Evolutionary conservation across 2,888 invertebrate genomes (phyloP), one percentile per base, ranked within the genome.

Genomic region (Polymixis flavicincta): DNA sequence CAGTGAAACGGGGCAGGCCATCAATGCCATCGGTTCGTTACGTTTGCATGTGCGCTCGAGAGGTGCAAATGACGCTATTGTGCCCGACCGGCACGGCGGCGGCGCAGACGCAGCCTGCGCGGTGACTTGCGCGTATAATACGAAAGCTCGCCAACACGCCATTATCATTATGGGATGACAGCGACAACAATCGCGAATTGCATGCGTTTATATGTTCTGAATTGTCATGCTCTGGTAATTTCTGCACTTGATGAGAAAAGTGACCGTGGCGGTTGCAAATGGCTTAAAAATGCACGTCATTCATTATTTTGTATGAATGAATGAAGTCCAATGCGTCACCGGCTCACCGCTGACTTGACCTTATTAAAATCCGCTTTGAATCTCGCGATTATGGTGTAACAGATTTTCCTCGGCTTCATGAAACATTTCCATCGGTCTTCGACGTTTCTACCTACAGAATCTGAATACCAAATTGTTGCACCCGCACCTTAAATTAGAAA

Each of bases 11-110:
- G 48, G n/a, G 48, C 63, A 66, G 69, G 65, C 52, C 74, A 82
- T 84, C 77, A 82, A 76, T 73, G 82, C 74, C 76, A 70, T 84
- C 65, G 71, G 69, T 65, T 76, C 75, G 75, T 77, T 74, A 75
- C 75, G 84, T 80, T 59, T 79, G 83, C 74, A 71, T 78, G 68
- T 78, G 74, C 66, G 76, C 78, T 78, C 72, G 74, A 82, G 80
- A 76, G 78, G 76, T 82, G 84, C 86, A 84, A 87, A 85, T 87
- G 87, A 87, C 76, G 85, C 84, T 85, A 88, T 89, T 89, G 88
- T 90, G 86, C 86, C n/a, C 32, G 55, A n/a, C 54, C 78, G 80
- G 73, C 55, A n/a, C n/a, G n/a, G 75, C 52, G 75, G 63, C 67
- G 64, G 69, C 73, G 76, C 70, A 60, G 57, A 72, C 74, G 82